Percentiles rank a stretch among this genome's conserved stretches.
These are phyloP conservation scores for Scolopax mira DNA, from an alignment of 2,113 vertebrate genomes.

Conservation along the genomic window DNA sequence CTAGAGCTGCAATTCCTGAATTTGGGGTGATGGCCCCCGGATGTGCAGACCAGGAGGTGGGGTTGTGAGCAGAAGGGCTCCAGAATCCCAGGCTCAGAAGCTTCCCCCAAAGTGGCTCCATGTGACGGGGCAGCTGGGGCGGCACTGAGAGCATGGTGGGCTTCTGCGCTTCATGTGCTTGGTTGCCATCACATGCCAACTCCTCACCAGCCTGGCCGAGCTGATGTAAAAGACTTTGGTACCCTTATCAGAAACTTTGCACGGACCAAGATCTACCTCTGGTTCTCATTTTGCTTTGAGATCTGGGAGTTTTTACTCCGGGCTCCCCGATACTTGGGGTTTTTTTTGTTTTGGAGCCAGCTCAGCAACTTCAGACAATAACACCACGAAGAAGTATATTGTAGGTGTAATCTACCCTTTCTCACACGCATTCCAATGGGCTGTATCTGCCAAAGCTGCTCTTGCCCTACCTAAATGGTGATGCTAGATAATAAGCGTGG, in stretches of 20 bases:
- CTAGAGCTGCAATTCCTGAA: background rate
- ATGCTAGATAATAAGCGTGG: background rate
- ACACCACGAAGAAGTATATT: background rate
- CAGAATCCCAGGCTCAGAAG: background rate
- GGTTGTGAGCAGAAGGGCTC: background rate
- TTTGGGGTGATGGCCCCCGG: background rate
- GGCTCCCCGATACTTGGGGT: accelerated
- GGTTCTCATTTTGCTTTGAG: background rate
- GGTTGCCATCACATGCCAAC: background rate
- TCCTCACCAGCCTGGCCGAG: background rate
- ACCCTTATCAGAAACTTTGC: background rate
- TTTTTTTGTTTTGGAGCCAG: background rate
- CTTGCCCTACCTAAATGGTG: background rate
- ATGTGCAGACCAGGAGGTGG: background rate
- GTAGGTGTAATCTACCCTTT: background rate
- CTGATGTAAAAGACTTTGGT: background rate
- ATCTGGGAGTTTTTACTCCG: background rate
- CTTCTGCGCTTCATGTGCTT: accelerated
- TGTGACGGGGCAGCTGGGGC: background rate
- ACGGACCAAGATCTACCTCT: background rate
- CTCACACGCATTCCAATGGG: background rate
- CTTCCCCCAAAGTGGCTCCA: background rate
- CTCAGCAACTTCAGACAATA: background rate
- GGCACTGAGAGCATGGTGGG: background rate
- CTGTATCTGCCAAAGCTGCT: background rate